Base-by-base conservation (phyloP, 2,113 vertebrate species). In the Archocentrus centrarchus region DNA sequence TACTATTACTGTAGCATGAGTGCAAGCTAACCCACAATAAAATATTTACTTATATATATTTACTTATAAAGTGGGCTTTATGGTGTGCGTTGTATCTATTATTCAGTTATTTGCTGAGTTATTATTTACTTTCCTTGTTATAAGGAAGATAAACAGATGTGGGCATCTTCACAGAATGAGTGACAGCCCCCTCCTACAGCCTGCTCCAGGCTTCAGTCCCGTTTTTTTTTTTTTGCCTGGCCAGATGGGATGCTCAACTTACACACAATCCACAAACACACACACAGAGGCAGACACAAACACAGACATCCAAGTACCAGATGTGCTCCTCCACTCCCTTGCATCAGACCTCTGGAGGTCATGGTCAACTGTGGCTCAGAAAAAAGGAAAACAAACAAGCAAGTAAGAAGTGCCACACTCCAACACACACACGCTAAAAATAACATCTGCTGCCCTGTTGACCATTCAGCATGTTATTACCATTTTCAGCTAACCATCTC, bases 241-340 rank as follows among this genome's bases (percentile, higher is more conserved):
- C 87, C 94, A 95, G 93, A 95, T 93, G 91, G 91, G 89, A 90
- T 86, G 82, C 82, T 92, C 81, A 86, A 88, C 77, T 87, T 61
- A 75, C 87, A 88, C 89, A 89, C 75, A 84, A 55, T 47, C 68
- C 78, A 64, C 53, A 85, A 24, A 80, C 66, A 70, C 75, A 80
- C 79, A 59, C 39, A 81, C 39, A 81, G 66, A 73, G 32, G 47
- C 66, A 53, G 30, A 79, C 30, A 50, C 35, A 41, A 7, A 81
- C 44, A 64, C 76, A 84, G n/a, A 57, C 59, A 79, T 35, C 18
- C 27, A 68, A 82, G 83, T 86, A 87, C 83, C 91, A 94, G 91
- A 92, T 91, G 91, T 92, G 91, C 37, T 92, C 70, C 70, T 88
- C 76, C 24, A 57, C 63, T 91, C 75, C 64, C 41, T 58, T 80